Conservation (phyloP, 2,113 vertebrate species). For the Lagenorhynchus albirostris region DNA sequence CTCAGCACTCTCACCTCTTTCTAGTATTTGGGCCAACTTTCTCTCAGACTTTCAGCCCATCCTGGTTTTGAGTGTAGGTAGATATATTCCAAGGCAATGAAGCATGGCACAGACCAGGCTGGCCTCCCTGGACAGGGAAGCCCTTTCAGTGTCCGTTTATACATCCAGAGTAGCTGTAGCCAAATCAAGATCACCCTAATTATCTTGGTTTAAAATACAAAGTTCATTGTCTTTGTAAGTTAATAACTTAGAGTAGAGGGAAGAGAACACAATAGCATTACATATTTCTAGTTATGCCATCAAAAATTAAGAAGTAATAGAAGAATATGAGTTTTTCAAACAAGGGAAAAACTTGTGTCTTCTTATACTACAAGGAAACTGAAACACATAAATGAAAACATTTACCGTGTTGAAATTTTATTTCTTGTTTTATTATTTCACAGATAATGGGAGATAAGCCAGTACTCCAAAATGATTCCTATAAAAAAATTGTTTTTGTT, state of each 20-base stretch:
- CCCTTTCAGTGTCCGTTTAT: background rate
- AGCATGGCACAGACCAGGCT: background rate
- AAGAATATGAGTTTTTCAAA: background rate
- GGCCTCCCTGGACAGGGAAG: constrained; percentile 17
- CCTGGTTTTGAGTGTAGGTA: background rate
- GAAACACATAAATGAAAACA: background rate
- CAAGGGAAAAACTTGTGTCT: background rate
- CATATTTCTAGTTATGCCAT: background rate
- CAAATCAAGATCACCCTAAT: constrained; percentile 64
- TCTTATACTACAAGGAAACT: background rate
- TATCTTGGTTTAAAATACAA: constrained; percentile 56
- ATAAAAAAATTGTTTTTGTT: background rate
- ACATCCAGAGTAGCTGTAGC: constrained; percentile 33
- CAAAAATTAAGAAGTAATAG: background rate
- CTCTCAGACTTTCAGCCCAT: background rate
- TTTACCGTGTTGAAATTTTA: background rate
- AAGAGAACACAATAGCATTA: background rate
- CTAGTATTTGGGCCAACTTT: background rate
- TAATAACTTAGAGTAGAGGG: background rate
- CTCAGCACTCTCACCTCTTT: background rate
- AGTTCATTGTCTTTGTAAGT: background rate
- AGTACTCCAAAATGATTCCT: background rate
- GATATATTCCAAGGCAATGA: background rate
- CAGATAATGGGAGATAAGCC: background rate
- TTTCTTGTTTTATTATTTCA: background rate